These are phyloP conservation scores for Porites divaricata DNA, from an alignment of 92 coral and sea anemone species.

Conservation along the genomic window DNA sequence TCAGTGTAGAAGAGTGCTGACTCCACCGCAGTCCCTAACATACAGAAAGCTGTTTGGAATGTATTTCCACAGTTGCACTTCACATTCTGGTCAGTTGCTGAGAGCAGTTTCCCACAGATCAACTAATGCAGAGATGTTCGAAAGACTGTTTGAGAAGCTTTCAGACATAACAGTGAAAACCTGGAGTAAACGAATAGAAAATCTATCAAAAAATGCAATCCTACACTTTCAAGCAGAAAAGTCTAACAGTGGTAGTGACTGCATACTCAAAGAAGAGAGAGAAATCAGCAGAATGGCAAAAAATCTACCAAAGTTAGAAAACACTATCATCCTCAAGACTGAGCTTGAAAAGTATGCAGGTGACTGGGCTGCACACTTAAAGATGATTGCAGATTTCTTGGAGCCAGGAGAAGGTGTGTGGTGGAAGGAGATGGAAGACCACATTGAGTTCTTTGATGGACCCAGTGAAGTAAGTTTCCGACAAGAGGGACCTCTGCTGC, in stretches of 20 bases:
- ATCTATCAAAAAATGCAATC: too few species aligned
- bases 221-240: too few species aligned
- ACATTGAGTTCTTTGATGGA: conserved; percentile 74
- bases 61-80: conserved; percentile 52
- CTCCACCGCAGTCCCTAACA: too few species aligned
- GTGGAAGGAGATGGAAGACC: conserved; percentile 64
- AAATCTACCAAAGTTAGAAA: conserved; percentile 45
- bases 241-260: too few species aligned
- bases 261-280: too few species aligned
- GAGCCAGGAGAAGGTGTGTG: conserved; percentile 62
- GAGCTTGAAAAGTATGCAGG: conserved; percentile 52
- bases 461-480: conserved; percentile 42
- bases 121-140: too few species aligned
- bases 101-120: conserved; percentile 47
- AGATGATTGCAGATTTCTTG: conserved; percentile 61
- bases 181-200: too few species aligned
- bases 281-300: conserved; percentile 58
- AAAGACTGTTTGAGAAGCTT: too few species aligned
- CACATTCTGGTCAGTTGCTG: conserved; percentile 37
- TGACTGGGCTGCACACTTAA: conserved; percentile 62
- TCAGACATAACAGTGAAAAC: too few species aligned
- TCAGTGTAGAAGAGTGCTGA: conserved; percentile 42
- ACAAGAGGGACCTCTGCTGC: conserved; percentile 47
- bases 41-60: conserved; percentile 66
- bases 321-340: conserved; percentile 23